These are phyloP conservation scores for Clusia tigrina DNA, from an alignment of 2,888 invertebrate species.

Conservation along the genomic window DNA sequence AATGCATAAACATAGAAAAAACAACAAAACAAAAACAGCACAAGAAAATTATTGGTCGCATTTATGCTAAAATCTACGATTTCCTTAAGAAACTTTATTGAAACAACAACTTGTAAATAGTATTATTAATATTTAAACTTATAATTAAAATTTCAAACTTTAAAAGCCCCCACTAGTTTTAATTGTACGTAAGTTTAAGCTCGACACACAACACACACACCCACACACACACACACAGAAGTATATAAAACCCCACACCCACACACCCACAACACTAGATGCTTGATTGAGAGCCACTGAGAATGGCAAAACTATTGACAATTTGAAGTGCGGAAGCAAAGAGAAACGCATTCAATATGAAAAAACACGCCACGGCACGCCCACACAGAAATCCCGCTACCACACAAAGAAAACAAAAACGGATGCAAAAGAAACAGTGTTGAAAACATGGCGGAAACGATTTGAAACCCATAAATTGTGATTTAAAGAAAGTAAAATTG, in stretches of 20 bases:
- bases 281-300: no score
- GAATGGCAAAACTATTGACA: no score
- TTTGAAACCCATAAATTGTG: conserved; percentile 59
- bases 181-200: not conserved
- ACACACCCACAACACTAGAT: conserved; percentile 31
- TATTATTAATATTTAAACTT: conserved; percentile 50
- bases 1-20: conserved; percentile 27
- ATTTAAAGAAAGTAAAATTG: conserved; percentile 54
- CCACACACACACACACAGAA: conserved; percentile 30
- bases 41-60: conserved; percentile 21
- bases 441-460: conserved; percentile 24
- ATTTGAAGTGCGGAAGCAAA: no score
- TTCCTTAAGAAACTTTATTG: conserved; percentile 36
- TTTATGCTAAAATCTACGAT: conserved; percentile 24
- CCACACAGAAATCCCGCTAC: conserved; percentile 31
- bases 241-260: no score
- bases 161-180: not conserved
- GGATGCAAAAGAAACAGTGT: conserved; percentile 36
- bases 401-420: conserved; percentile 33
- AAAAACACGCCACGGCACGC: no score
- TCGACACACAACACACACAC: not conserved
- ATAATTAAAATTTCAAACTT: conserved; percentile 24
- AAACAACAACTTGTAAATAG: conserved; percentile 61
- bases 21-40: conserved; percentile 37
- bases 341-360: no score